Evolutionary conservation across 2,797 vertebrate species (phyloP).

Genomic region (Picus viridis): DNA sequence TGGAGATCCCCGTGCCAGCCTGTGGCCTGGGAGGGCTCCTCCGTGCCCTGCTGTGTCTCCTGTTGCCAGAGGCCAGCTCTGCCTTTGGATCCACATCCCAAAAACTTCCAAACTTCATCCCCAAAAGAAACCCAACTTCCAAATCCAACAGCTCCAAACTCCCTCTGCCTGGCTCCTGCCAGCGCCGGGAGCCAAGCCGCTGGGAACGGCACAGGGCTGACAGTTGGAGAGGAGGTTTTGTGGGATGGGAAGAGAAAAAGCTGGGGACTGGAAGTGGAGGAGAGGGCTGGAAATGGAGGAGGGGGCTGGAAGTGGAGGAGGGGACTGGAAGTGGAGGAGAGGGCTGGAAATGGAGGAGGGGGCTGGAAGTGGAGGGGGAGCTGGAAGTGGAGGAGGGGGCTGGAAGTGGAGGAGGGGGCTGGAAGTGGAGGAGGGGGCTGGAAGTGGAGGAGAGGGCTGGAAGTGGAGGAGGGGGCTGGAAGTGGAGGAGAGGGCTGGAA

Average conservation of each 20-base stretch:
- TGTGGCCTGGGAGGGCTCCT: no score
- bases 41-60: no score
- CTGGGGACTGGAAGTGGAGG: neutral
- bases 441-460: neutral
- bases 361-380: neutral
- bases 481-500: no score
- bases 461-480: no score
- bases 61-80: neutral
- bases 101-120: neutral
- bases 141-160: no score
- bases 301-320: neutral
- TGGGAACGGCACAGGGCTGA: no score
- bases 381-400: neutral
- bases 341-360: no score
- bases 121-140: neutral
- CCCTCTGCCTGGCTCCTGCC: no score
- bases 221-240: neutral
- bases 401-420: neutral
- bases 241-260: neutral
- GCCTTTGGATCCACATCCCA: neutral
- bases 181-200: no score
- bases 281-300: no score
- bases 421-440: neutral
- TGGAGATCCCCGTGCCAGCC: no score
- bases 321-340: neutral